Conservation (phyloP, 2,797 vertebrate genomes). For the Cossypha dichroa region DNA sequence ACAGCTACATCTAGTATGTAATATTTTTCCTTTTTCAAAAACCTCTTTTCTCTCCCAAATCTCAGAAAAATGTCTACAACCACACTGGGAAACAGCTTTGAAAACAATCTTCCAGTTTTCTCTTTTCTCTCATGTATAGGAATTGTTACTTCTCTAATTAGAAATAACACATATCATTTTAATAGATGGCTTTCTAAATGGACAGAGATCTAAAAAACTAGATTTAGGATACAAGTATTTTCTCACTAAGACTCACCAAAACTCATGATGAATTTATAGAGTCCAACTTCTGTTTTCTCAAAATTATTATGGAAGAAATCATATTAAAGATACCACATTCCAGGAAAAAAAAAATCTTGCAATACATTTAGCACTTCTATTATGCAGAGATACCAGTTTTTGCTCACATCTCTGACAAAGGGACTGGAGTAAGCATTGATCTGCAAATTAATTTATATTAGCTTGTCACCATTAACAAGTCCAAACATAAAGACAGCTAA, state of each 20-base stretch:
- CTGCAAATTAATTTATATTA: constrained; percentile 12
- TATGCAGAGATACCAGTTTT: not conserved
- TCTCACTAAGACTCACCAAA: not conserved
- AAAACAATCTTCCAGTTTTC: not conserved
- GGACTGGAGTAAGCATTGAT: not conserved
- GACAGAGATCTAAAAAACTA: not conserved
- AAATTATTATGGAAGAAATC: not conserved
- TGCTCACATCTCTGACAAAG: not conserved
- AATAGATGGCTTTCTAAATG: not conserved
- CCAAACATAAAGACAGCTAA: not conserved
- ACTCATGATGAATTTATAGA: not conserved
- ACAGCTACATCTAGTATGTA: not conserved
- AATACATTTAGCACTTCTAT: not conserved
- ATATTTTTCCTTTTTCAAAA: not conserved
- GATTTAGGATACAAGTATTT: not conserved
- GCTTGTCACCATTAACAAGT: not conserved
- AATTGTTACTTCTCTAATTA: not conserved
- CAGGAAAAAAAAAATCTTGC: not conserved
- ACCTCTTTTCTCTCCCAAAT: not conserved
- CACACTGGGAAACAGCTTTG: not conserved
- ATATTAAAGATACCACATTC: not conserved
- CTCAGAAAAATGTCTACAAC: not conserved
- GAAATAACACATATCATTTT: not conserved
- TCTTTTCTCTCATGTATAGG: not conserved
- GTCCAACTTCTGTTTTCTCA: not conserved